These are phyloP conservation scores for Eolophus roseicapilla DNA, from an alignment of 2,113 vertebrate genomes.

Conservation along the genomic window DNA sequence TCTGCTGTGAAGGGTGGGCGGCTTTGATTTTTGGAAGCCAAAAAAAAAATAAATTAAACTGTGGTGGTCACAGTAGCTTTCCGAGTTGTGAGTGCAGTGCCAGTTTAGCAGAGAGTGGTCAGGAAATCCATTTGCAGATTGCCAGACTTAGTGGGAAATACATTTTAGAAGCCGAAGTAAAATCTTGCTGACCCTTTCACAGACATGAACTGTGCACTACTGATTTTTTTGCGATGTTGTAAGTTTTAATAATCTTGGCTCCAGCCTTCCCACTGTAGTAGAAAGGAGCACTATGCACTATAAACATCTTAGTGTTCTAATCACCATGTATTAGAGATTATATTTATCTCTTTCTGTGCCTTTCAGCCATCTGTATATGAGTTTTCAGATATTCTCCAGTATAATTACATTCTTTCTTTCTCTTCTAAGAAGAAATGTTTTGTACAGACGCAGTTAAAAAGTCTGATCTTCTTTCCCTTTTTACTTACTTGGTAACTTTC, in stretches of 20 bases:
- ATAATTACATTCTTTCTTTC: not conserved
- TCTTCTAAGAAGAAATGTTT: not conserved
- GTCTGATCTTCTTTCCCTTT: not conserved
- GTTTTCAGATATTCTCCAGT: not conserved
- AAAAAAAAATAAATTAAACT: not conserved
- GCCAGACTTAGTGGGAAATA: not conserved
- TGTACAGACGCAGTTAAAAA: not conserved
- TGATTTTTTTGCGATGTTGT: not conserved
- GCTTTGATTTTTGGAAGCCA: not conserved
- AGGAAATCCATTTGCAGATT: not conserved
- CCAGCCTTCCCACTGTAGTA: not conserved
- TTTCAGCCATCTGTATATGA: not conserved
- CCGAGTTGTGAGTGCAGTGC: not conserved
- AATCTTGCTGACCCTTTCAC: not conserved
- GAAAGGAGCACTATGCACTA: not conserved
- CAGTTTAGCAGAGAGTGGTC: not conserved
- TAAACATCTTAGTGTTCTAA: conserved; percentile 1
- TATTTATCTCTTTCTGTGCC: not conserved
- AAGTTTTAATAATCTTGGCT: conserved; percentile 31
- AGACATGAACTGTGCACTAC: not conserved
- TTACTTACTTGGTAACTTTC: not conserved
- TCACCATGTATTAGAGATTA: not conserved
- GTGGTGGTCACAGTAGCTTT: not conserved
- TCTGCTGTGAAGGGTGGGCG: not conserved
- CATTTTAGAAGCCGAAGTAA: not conserved